Base-by-base conservation (phyloP, 2,888 invertebrate genomes). In the Plemyria rubiginata region DNA sequence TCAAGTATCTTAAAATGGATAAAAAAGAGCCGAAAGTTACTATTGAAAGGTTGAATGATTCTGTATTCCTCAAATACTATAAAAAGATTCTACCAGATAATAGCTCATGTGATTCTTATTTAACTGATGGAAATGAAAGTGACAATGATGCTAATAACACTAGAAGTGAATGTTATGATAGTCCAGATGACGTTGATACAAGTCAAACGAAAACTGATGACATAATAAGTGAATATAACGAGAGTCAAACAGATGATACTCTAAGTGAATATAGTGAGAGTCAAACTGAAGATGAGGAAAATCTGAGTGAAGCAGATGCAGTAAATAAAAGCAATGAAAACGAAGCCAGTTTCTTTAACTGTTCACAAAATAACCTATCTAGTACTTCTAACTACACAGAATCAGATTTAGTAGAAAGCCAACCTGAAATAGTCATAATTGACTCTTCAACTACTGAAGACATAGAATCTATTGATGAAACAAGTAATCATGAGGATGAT, bases 1-100 rank as follows among this genome's bases (percentile, higher is more conserved):
- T 67, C 12, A 65, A 66, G 45, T 86, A 85, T 74, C 3, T 1
- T 22, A 3, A 22, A 22, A 22, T 22, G 22, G 7, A 2, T 13
- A 15, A 53, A 4, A 81, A 70, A 70, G 73, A 80, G 68, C 85
- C 85, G 54, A 22, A 80, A 68, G 80, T 91, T 28, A 59, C 70
- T 28, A 62, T 90, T 52, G 75, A 81, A 61, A 86, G 72, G 77
- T 72, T 91, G 62, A 78, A 79, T 76, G 76, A 85, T 70, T 83
- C 85, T 12, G 43, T 81, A 67, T 85, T 90, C 48, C 15, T 65
- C n/a, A 66, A 66, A 49, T 87, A 85, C 75, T 85, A 81, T 71
- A 61, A 77, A 22, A 76, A 79, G 65, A 75, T 80, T 55, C 49
- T 58, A 36, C 29, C 67, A 22, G 41, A 53, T n/a, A 45, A 54